A percentile compares a stretch with the other conserved stretches of the same genome.
Evolutionary conservation across 2,113 vertebrate genomes (phyloP).

Genomic region (Hypocryptadius cinnamomeus): DNA sequence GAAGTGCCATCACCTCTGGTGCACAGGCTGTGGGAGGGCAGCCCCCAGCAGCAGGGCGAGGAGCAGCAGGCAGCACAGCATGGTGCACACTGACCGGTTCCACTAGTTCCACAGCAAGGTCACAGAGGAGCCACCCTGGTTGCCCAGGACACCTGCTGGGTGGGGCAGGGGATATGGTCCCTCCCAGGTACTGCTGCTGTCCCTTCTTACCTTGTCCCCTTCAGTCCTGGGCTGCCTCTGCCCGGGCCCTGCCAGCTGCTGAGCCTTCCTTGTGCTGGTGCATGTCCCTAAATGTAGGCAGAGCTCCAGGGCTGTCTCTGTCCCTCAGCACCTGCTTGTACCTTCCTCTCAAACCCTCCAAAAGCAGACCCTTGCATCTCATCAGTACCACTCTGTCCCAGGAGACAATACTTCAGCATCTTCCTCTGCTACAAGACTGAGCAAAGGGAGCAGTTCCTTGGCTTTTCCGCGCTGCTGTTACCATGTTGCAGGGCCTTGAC

Average conservation of each 20-base stretch:
- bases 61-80: slow-evolving; percentile 4
- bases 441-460: not conserved
- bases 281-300: not conserved
- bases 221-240: not conserved
- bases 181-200: not conserved
- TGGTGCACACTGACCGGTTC: not conserved
- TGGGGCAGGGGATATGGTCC: not conserved
- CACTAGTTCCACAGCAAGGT: not conserved
- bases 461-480: not conserved
- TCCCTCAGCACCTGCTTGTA: not conserved
- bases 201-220: not conserved
- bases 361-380: not conserved
- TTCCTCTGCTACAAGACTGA: not conserved
- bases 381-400: too few species aligned
- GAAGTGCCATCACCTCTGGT: not conserved
- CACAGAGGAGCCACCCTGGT: not conserved
- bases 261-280: not conserved
- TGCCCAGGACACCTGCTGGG: not conserved
- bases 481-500: not conserved
- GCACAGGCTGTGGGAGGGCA: not conserved
- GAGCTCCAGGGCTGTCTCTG: not conserved
- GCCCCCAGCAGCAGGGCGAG: not conserved
- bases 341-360: not conserved
- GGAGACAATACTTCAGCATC: not conserved
- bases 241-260: not conserved